Base-by-base conservation (phyloP, 1,140 invertebrate species). In the Homarus americanus region DNA sequence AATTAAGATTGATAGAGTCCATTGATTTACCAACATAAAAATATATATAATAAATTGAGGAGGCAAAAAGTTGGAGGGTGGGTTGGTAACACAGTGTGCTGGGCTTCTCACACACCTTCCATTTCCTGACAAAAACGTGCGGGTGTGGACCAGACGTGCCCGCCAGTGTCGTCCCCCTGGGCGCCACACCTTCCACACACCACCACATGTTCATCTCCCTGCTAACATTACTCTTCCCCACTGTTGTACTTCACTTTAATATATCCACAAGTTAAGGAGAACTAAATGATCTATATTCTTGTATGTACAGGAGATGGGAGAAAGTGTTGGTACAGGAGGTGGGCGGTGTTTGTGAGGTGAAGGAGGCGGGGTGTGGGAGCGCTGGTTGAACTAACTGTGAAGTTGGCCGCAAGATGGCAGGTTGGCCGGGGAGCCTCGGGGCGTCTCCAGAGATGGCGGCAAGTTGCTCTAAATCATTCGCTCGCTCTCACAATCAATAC, bases 111-210 rank as follows among this genome's bases (percentile, higher is more conserved):
- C 78, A 80, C 78, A 80, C 78, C 78, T 80, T 80, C 78, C 44
- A 80, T 80, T 80, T 80, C 78, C 78, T 80, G 78, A 80, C 78
- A 80, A 80, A 80, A 80, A 80, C 78, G 78, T 80, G 78, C 78
- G 78, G 78, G 78, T 49, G 78, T 80, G 78, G 78, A 53, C 78
- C 78, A 80, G 78, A 80, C 78, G 78, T 80, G 78, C n/a, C 78
- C 78, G 78, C 78, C 78, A 80, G 78, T 49, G 78, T 80, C 78
- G 44, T 80, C 78, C 78, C 78, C 44, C 78, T 80, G 40, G 78
- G 44, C 44, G 5, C 44, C 5, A 49, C 44, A 49, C 5, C 5
- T 49, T 5, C 44, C 44, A 15, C 44, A 49, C 12, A 15, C 12
- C 44, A 49, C 44, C 12, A 49, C n/a, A n/a, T n/a, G n/a, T n/a